phyloP scores from a whole-genome alignment of 2,888 invertebrate species.

The Drosophila borealis region DNA sequence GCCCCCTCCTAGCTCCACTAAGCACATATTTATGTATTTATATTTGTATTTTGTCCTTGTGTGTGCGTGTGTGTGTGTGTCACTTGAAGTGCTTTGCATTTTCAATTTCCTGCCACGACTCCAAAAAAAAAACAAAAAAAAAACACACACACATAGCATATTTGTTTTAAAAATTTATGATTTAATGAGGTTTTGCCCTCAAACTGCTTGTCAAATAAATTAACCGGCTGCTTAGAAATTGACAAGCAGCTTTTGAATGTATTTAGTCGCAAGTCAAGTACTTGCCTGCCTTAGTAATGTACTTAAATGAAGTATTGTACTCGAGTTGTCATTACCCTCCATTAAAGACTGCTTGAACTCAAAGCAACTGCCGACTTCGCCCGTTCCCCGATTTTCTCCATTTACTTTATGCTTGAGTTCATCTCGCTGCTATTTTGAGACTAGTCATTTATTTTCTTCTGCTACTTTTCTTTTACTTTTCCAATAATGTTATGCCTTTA shows the following conservation, averaged over 20 bases:
- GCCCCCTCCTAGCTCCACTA: constrained; percentile 38
- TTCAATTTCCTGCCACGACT: constrained; percentile 52
- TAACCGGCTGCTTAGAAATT: constrained; percentile 32
- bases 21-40: constrained; percentile 42
- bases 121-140: background rate
- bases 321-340: constrained; percentile 53
- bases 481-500: constrained; percentile 56
- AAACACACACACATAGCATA: constrained; percentile 40
- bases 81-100: constrained; percentile 67
- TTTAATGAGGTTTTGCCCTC: constrained; percentile 56
- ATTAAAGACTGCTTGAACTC: constrained; percentile 55
- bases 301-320: constrained; percentile 45
- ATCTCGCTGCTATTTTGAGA: constrained; percentile 47
- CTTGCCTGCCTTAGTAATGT: constrained; percentile 30
- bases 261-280: constrained; percentile 36
- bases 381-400: background rate
- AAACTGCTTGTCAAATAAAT: constrained; percentile 42
- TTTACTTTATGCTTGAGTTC: constrained; percentile 14
- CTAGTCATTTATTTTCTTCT: constrained; percentile 28
- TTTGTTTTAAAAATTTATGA: constrained; percentile 66
- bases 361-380: constrained; percentile 18
- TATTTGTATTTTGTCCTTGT: constrained; percentile 19
- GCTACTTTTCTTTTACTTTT: background rate
- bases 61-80: constrained; percentile 20
- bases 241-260: constrained; percentile 19